These are phyloP conservation scores for Oceanodroma tethys DNA, from an alignment of 2,113 vertebrate species.

Conservation along the genomic window DNA sequence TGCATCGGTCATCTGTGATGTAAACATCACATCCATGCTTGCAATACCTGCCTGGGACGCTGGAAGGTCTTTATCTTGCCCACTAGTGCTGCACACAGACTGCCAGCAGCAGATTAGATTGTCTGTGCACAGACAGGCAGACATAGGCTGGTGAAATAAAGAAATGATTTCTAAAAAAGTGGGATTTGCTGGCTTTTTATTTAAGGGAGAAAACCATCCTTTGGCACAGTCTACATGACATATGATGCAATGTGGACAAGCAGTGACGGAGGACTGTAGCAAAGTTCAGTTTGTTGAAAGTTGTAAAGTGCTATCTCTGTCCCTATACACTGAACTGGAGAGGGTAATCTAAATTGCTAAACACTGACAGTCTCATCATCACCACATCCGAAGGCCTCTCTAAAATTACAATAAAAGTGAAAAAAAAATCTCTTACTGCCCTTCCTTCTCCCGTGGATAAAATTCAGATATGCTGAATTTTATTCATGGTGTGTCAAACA, in stretches of 20 bases:
- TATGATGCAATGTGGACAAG: neutral
- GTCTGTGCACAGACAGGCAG: neutral
- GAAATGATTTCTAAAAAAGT: neutral
- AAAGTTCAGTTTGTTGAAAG: neutral
- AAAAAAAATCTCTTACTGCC: neutral
- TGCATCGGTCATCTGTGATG: rapidly evolving
- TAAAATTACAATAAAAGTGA: neutral
- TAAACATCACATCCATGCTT: neutral
- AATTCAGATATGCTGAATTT: neutral
- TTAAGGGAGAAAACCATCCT: neutral
- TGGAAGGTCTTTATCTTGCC: neutral
- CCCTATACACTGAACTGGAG: neutral
- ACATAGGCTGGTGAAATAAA: neutral
- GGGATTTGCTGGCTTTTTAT: neutral
- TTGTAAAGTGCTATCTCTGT: neutral
- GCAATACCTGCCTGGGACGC: neutral
- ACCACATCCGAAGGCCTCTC: neutral
- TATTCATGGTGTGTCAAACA: neutral
- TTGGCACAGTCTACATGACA: neutral
- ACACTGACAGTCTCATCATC: neutral
- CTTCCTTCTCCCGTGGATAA: neutral
- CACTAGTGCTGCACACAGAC: neutral
- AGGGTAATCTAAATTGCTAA: neutral
- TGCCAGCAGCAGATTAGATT: neutral
- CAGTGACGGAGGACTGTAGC: neutral